Conservation (phyloP, 2,113 vertebrate species). For the Eudorcas thomsonii region DNA sequence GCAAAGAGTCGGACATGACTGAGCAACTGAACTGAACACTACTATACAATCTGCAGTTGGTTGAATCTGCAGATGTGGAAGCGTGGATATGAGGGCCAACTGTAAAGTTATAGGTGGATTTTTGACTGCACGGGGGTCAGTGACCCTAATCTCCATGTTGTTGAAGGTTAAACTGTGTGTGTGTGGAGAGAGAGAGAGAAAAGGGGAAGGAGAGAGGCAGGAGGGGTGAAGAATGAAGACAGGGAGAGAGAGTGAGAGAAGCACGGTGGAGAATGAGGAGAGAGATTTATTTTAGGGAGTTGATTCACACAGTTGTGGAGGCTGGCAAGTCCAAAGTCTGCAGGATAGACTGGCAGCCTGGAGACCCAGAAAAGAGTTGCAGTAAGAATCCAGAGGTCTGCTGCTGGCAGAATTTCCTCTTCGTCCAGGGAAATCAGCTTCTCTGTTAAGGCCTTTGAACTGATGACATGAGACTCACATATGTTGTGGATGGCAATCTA, state of each 20-base stretch:
- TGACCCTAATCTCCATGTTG: background rate
- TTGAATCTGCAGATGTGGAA: background rate
- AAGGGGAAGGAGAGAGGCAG: background rate
- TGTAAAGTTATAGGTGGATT: background rate
- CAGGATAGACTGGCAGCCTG: background rate
- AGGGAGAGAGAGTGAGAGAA: background rate
- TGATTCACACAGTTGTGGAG: background rate
- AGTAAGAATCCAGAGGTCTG: background rate
- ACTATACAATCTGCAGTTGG: background rate
- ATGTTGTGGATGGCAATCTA: background rate
- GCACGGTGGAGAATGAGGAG: background rate
- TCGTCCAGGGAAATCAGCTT: background rate
- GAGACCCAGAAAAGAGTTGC: background rate
- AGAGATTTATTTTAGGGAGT: background rate
- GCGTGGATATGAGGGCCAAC: background rate
- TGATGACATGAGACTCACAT: background rate
- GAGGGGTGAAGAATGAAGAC: background rate
- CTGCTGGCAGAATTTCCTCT: background rate
- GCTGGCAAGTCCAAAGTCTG: background rate
- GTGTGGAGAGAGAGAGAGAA: background rate
- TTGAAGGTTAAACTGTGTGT: background rate
- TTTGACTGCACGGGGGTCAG: background rate
- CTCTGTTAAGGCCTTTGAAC: background rate
- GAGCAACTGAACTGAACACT: background rate
- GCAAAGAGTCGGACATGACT: too few relatives aligned